These are phyloP conservation scores for Columba livia DNA, from an alignment of 2,113 vertebrate genomes.

Conservation along the genomic window DNA sequence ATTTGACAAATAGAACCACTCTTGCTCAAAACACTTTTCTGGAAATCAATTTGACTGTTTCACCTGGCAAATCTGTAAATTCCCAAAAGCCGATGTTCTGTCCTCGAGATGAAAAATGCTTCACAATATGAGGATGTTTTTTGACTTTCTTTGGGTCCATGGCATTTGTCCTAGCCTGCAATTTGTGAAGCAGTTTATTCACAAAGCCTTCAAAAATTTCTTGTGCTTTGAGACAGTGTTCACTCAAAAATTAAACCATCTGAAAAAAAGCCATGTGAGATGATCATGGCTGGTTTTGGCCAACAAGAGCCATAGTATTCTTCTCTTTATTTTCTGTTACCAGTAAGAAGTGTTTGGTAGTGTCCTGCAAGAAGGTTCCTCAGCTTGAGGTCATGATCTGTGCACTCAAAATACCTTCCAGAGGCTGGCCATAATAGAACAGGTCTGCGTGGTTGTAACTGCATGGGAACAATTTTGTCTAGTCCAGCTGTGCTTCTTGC, in stretches of 20 bases:
- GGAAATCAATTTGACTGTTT: constrained; percentile 42
- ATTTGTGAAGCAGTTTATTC: neutral
- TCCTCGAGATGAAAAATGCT: constrained; percentile 38
- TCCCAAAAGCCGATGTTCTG: neutral
- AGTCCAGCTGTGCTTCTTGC: neutral
- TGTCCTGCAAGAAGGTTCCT: neutral
- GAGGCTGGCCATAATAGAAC: neutral
- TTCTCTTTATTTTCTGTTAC: neutral
- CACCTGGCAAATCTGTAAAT: constrained; percentile 3
- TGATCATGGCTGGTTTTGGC: neutral
- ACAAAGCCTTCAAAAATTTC: neutral
- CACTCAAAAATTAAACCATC: neutral
- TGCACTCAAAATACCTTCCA: neutral
- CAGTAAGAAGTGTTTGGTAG: neutral
- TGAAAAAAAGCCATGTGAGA: neutral
- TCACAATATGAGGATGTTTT: neutral
- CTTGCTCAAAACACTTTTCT: constrained; percentile 37
- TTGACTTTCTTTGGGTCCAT: constrained; percentile 2
- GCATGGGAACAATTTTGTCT: neutral
- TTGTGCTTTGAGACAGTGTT: neutral
- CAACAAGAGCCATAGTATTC: neutral
- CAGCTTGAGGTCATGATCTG: neutral
- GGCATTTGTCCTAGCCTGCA: neutral
- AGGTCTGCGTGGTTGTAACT: neutral
- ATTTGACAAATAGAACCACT: constrained; percentile 36